These are phyloP conservation scores for Cybosia mesomella DNA, from an alignment of 2,888 invertebrate species.

Conservation along the genomic window DNA sequence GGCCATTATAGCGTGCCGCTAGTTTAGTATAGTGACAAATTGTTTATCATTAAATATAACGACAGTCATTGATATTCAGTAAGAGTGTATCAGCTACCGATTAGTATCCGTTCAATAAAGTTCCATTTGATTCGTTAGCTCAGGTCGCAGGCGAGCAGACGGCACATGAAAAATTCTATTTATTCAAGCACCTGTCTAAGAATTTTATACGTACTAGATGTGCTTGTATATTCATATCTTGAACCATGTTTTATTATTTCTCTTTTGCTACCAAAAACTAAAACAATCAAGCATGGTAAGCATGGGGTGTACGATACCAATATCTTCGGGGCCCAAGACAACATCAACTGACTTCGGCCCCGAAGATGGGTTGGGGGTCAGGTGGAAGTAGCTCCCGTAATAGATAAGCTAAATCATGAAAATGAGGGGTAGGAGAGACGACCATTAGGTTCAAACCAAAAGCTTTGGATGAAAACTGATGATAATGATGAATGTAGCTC, in stretches of 20 bases:
- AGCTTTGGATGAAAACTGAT: too few species aligned
- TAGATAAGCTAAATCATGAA: too few species aligned
- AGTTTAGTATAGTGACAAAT: slow-evolving; percentile 21
- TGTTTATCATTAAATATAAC: slow-evolving; percentile 21
- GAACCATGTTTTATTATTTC: not conserved
- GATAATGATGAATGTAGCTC: too few species aligned
- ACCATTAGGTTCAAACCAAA: too few species aligned
- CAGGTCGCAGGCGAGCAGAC: slow-evolving; percentile 43
- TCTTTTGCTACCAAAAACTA: not conserved
- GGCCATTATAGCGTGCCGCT: too few species aligned
- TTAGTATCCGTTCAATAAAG: slow-evolving; percentile 20
- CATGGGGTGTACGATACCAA: too few species aligned
- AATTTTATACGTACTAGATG: slow-evolving; percentile 30
- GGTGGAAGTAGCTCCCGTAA: too few species aligned
- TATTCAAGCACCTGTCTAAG: slow-evolving; percentile 33
- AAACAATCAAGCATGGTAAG: too few species aligned
- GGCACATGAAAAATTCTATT: slow-evolving; percentile 62
- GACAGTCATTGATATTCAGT: slow-evolving; percentile 14
- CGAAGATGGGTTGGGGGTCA: too few species aligned
- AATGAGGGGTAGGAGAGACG: too few species aligned
- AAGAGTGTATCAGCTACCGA: slow-evolving; percentile 16
- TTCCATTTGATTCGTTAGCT: slow-evolving; percentile 16
- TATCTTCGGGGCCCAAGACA: too few species aligned
- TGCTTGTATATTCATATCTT: slow-evolving; percentile 2
- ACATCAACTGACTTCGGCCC: too few species aligned